Base-by-base conservation (phyloP, 1,140 invertebrate species). In the Drosophila parabipectinata region DNA sequence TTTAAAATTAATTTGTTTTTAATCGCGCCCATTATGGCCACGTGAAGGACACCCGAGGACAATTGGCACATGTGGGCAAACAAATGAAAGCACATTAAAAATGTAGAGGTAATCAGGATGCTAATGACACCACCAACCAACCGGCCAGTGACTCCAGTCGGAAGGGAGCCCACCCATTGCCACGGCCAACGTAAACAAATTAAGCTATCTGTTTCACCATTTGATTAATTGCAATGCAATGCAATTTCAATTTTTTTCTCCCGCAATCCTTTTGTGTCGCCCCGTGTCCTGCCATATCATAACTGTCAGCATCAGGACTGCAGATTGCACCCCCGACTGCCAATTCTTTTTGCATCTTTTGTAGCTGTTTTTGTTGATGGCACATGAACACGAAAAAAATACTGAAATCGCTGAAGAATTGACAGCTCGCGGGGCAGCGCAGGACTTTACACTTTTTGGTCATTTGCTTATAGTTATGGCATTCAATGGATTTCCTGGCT, bases 1-100 rank as follows among this genome's bases (percentile, higher is more conserved):
- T 82, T 79, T 63, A 52, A 63, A 73, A 79, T 77, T 83, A 88
- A 88, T 87, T 88, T 77, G 68, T 61, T 83, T 82, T 87, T 88
- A 87, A 87, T 88, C 53, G 48, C 53, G 30, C 21, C 26, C 24
- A 61, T 66, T 73, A 34, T 41, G 28, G 21, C 60, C 62, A 54
- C 53, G 24, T 24, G 18, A 59, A 57, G 21, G 73, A 41, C 52
- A 59, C 55, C 48, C 45, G 12, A 14, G 21, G 59, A 66, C 63
- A 69, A 69, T 74, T 85, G 72, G 41, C 67, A 69, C 67, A 73
- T 69, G 64, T 80, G 68, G 60, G 57, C 62, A 82, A 82, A 79
- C 71, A 88, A 79, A 87, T 76, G 59, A 75, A 69, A 58, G 44
- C 55, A 45, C 67, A 87, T 82, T 82, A 72, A 88, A 67, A 85